A percentile compares a stretch with the other conserved stretches of the same genome.
These are phyloP conservation scores for Denticeps clupeoides DNA, from an alignment of 2,797 vertebrate species.

Conservation along the genomic window DNA sequence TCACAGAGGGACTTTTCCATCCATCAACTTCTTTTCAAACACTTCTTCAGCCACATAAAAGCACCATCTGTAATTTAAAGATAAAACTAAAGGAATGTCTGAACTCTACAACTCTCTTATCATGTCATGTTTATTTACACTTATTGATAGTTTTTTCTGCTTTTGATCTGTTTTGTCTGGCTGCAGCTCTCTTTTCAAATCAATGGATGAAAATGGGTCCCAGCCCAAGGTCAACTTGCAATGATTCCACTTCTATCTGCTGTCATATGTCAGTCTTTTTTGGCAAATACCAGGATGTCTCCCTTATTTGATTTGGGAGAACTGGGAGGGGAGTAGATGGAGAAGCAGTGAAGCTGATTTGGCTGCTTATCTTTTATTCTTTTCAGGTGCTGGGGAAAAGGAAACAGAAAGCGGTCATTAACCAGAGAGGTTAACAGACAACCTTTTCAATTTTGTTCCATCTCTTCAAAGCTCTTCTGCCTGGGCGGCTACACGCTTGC, in stretches of 20 bases:
- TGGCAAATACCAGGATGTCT: constrained; percentile 47
- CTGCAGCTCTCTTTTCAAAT: constrained; percentile 31
- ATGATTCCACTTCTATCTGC: constrained; percentile 42
- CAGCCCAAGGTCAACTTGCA: constrained; percentile 56
- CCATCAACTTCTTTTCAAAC: too few species aligned
- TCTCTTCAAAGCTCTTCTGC: constrained; percentile 59
- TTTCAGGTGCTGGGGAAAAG: constrained; percentile 41
- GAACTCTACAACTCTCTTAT: constrained; percentile 13
- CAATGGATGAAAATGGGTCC: constrained; percentile 39
- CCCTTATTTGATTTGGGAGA: constrained; percentile 45
- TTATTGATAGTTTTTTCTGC: constrained; percentile 29
- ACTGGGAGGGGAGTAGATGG: constrained; percentile 6
- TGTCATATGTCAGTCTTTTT: constrained; percentile 33
- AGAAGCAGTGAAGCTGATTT: constrained; percentile 51
- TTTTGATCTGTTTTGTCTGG: constrained; percentile 42
- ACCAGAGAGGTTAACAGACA: constrained; percentile 64
- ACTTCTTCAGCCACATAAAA: too few species aligned
- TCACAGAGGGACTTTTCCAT: too few species aligned
- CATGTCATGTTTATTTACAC: constrained; percentile 25
- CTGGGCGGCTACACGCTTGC: constrained; percentile 52
- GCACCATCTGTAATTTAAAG: too few species aligned
- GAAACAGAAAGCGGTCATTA: constrained; percentile 61
- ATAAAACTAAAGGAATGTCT: too few species aligned
- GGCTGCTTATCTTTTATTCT: constrained; percentile 67
- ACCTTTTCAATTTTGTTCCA: constrained; percentile 69